A percentile compares a stretch with the other conserved stretches of the same genome.
Conservation (phyloP, 2,113 vertebrate genomes). For the Periophthalmodon schlosseri region DNA sequence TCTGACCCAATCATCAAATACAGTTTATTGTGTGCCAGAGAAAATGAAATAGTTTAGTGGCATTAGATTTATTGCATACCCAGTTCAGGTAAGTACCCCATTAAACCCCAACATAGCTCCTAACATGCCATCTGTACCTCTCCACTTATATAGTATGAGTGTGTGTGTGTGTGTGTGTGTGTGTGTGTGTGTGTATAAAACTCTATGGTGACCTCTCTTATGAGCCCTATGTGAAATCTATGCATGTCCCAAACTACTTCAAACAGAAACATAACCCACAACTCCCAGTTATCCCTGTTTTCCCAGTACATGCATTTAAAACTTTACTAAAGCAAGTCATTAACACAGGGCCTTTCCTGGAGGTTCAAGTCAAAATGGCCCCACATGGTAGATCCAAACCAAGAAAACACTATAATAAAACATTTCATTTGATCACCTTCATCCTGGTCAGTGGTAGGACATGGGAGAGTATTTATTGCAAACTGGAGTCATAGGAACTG, state of each 20-base stretch:
- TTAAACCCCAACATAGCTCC: slow-evolving; percentile 47
- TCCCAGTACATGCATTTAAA: slow-evolving; percentile 27
- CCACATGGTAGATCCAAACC: slow-evolving; percentile 14
- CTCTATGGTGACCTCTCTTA: slow-evolving; percentile 43
- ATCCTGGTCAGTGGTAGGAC: neutral
- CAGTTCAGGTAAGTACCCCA: slow-evolving; percentile 52
- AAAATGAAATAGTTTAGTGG: slow-evolving; percentile 32
- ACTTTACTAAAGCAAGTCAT: slow-evolving; percentile 26
- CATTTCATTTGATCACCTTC: neutral
- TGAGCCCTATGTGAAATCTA: slow-evolving; percentile 43
- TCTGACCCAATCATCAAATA: slow-evolving; percentile 1
- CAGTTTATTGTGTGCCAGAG: slow-evolving; percentile 30
- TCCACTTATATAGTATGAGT: neutral
- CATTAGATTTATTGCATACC: slow-evolving; percentile 49
- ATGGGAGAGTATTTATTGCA: neutral
- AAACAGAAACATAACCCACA: slow-evolving; percentile 70
- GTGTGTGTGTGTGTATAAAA: slow-evolving; percentile 38
- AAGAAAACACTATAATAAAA: slow-evolving; percentile 2
- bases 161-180: slow-evolving; percentile 3
- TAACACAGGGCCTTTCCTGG: slow-evolving; percentile 12
- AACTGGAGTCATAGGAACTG: too few species aligned
- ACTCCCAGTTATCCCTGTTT: slow-evolving; percentile 23
- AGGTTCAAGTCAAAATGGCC: slow-evolving; percentile 8
- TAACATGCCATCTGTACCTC: slow-evolving; percentile 28
- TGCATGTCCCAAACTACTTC: slow-evolving; percentile 58